phyloP scores from a whole-genome alignment of 2,888 invertebrate species.

The Monopis laevigella region DNA sequence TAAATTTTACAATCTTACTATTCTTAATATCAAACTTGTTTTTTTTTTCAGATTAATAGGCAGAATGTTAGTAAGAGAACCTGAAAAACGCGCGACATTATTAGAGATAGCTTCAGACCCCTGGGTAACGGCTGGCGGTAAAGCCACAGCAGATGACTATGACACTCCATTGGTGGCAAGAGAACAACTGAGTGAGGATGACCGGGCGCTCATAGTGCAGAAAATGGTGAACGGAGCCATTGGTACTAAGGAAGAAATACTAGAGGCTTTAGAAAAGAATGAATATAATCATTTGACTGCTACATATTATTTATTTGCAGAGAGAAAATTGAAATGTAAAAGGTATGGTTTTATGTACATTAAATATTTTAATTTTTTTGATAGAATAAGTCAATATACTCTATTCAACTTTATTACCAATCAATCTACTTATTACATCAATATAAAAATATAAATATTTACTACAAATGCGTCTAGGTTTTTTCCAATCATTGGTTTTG shows the following conservation, averaged over 20 bases:
- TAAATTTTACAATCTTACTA: neutral
- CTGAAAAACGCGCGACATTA: conserved; percentile 88
- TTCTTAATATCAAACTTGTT: too few relatives aligned
- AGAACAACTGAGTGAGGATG: conserved; percentile 90
- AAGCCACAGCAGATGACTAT: conserved; percentile 63
- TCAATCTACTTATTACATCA: too few relatives aligned
- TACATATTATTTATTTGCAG: conserved; percentile 96
- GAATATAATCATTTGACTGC: conserved; percentile 99
- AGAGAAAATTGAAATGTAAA: conserved; percentile 85
- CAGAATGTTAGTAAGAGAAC: conserved; percentile 93
- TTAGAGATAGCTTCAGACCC: conserved; percentile 87
- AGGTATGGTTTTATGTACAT: conserved; percentile 44
- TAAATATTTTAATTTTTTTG: too few relatives aligned
- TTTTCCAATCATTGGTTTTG: too few relatives aligned
- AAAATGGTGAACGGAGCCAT: conserved; percentile 97
- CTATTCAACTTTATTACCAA: too few relatives aligned
- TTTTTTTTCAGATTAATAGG: conserved; percentile 76
- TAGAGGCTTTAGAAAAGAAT: conserved; percentile 93
- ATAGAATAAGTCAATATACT: too few relatives aligned
- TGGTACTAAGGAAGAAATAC: conserved; percentile 92
- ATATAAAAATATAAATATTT: too few relatives aligned
- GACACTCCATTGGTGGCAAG: conserved; percentile 86
- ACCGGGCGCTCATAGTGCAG: conserved; percentile 90
- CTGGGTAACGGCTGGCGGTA: conserved; percentile 77
- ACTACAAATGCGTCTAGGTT: too few relatives aligned